Conservation (phyloP, 2,888 invertebrate genomes). For the Dysmachus trigonus region DNA sequence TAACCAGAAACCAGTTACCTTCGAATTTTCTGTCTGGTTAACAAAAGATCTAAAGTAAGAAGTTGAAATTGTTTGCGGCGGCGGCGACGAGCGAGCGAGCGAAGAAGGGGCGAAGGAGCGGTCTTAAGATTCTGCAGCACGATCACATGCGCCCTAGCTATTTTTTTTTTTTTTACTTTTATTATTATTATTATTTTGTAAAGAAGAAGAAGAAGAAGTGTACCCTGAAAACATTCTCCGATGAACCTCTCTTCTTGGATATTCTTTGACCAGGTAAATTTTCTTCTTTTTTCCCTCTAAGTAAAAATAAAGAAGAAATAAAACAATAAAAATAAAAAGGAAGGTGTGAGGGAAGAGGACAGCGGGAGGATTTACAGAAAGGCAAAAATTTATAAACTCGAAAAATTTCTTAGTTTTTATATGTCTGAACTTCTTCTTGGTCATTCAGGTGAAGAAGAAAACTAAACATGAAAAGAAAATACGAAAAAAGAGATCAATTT, state of each 20-base stretch:
- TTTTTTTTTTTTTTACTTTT: too few relatives aligned
- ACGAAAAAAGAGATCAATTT: neutral
- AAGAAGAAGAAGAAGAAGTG: too few relatives aligned
- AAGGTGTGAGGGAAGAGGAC: neutral
- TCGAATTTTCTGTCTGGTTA: slow-evolving; percentile 4
- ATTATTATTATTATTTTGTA: too few relatives aligned
- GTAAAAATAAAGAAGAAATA: neutral
- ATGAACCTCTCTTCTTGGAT: neutral
- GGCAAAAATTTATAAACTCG: neutral
- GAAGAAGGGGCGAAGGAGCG: neutral
- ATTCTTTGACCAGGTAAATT: too few relatives aligned
- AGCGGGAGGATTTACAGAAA: neutral
- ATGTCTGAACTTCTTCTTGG: neutral
- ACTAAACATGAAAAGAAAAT: neutral
- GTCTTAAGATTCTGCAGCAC: neutral
- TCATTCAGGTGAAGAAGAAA: neutral
- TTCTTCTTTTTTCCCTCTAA: neutral
- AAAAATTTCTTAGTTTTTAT: neutral
- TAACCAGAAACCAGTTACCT: slow-evolving; percentile 19
- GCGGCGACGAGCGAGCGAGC: neutral
- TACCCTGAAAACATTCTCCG: neutral
- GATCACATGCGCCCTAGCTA: neutral
- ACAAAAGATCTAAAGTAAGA: neutral
- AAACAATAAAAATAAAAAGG: neutral
- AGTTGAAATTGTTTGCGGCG: neutral